Percentiles rank a stretch among this genome's conserved stretches.
phyloP scores from a whole-genome alignment of 2,797 vertebrate genomes.

The Lophotriccus pileatus region DNA sequence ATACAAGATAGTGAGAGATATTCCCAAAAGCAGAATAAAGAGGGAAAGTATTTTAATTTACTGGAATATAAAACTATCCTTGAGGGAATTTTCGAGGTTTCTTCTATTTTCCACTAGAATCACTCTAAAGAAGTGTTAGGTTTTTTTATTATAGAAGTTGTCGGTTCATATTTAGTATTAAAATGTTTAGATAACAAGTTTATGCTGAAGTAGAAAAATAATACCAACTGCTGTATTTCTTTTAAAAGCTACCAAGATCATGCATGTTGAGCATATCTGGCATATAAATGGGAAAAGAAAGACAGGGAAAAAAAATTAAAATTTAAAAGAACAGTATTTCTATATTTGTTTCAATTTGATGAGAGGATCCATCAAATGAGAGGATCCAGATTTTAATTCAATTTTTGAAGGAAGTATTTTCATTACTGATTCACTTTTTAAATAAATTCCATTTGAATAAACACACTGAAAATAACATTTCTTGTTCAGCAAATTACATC shows the following conservation, averaged over 20 bases:
- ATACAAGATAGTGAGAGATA: neutral
- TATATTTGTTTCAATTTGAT: neutral
- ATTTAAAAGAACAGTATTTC: neutral
- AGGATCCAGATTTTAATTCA: too few relatives aligned
- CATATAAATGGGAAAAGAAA: neutral
- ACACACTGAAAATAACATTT: neutral
- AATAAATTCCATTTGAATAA: neutral
- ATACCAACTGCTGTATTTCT: neutral
- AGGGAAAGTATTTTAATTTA: neutral
- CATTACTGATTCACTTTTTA: neutral
- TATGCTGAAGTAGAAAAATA: neutral
- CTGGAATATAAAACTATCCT: neutral
- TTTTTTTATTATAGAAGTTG: neutral
- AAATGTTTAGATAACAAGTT: neutral
- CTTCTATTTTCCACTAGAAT: neutral
- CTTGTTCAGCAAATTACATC: neutral
- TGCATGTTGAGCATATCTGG: neutral
- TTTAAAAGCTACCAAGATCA: neutral
- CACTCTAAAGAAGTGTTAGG: neutral
- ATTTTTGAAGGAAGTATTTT: neutral
- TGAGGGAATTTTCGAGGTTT: neutral
- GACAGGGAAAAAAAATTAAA: rapidly evolving
- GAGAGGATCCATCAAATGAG: too few relatives aligned
- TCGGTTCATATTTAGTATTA: neutral
- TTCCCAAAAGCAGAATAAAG: neutral